Evolutionary conservation across 2,113 vertebrate species (phyloP).

Genomic region (Xenopus tropicalis): DNA sequence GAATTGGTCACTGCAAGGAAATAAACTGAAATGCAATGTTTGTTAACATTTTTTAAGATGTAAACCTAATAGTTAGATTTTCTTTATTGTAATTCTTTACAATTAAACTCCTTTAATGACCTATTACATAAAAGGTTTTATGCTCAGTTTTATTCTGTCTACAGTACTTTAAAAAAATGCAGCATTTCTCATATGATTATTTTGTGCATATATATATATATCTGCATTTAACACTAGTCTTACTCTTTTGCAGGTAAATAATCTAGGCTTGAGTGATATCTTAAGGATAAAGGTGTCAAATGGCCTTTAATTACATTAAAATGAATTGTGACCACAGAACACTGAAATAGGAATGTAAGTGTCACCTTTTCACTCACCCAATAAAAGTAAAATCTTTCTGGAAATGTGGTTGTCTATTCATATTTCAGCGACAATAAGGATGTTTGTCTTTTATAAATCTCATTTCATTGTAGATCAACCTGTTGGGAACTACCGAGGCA

Average conservation of each 20-base stretch:
- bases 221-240: neutral
- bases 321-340: slow-evolving; percentile 54
- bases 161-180: too few relatives aligned
- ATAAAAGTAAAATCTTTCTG: slow-evolving; percentile 55
- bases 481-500: slow-evolving; percentile 48
- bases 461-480: slow-evolving; percentile 53
- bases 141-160: too few relatives aligned
- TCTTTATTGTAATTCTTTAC: too few relatives aligned
- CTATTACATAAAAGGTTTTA: too few relatives aligned
- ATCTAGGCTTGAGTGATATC: slow-evolving; percentile 35
- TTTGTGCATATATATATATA: too few relatives aligned
- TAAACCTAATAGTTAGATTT: too few relatives aligned
- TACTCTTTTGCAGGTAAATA: slow-evolving; percentile 24
- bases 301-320: slow-evolving; percentile 45
- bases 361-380: slow-evolving; percentile 52
- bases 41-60: too few relatives aligned
- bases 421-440: slow-evolving; percentile 46
- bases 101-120: too few relatives aligned
- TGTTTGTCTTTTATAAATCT: slow-evolving; percentile 59
- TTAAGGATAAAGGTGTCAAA: slow-evolving; percentile 59
- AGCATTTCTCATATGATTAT: too few relatives aligned
- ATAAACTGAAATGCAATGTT: too few relatives aligned
- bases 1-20: too few relatives aligned
- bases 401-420: slow-evolving; percentile 56
- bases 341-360: slow-evolving; percentile 43